Percentiles rank a stretch among this genome's conserved stretches.
Conservation (phyloP, 2,113 vertebrate genomes). For the Odocoileus virginianus region DNA sequence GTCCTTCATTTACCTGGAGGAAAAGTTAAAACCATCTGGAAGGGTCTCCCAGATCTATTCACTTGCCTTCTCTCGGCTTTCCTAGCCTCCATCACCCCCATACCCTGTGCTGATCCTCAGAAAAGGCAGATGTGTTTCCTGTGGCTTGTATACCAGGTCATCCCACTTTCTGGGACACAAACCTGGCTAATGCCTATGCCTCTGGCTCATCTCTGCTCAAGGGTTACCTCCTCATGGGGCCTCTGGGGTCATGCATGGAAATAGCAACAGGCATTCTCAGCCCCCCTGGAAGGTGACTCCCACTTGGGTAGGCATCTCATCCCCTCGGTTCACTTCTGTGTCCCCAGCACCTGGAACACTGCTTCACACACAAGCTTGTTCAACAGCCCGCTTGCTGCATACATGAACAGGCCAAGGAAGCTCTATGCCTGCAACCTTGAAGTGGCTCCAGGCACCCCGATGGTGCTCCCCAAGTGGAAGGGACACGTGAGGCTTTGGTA, state of each 20-base stretch:
- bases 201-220: background rate
- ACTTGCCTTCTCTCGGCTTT: background rate
- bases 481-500: rapidly evolving
- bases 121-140: background rate
- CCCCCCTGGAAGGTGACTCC: background rate
- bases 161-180: background rate
- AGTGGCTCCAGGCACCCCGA: background rate
- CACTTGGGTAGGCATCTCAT: too few species aligned
- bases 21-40: background rate
- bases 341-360: background rate
- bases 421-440: rapidly evolving
- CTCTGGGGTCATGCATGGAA: rapidly evolving
- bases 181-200: too few species aligned
- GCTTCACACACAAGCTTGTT: background rate
- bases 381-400: rapidly evolving
- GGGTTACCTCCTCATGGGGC: rapidly evolving
- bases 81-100: rapidly evolving
- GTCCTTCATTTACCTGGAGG: too few species aligned
- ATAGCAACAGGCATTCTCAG: too few species aligned
- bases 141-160: too few species aligned
- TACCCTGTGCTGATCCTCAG: background rate
- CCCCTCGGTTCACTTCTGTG: background rate
- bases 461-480: background rate
- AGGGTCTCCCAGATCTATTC: background rate
- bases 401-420: background rate